Base-by-base conservation (phyloP, 2,113 vertebrate genomes). In the Felis chaus region DNA sequence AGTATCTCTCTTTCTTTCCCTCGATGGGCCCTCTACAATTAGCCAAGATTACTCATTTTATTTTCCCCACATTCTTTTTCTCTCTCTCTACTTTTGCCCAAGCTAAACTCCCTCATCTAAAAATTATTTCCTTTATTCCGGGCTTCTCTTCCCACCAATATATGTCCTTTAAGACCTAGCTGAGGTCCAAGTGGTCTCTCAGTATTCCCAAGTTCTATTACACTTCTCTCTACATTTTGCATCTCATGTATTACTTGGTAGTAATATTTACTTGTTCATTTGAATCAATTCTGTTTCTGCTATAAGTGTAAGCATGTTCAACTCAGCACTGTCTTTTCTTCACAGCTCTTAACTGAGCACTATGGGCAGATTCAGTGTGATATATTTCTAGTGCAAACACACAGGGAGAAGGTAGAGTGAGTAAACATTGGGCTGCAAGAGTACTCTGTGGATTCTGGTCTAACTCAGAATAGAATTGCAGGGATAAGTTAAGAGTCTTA, bases 1-100 rank as follows among this genome's bases (percentile, higher is more conserved):
- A 63, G 0, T 14, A n/a, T 16, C 12, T 65, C 29, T 11, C 27
- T 78, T 12, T 66, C 2, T 2, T 53, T 25, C 36, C 15, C 1
- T n/a, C 1, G 4, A n/a, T 10, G 36, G 21, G 15, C 7, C 8
- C 21, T 80, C 16, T 65, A 55, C 19, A 71, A 18, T 76, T 16
- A 92, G 11, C 41, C 50, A 85, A 7, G 18, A 76, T 92, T 31
- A 84, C 15, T 23, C 11, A 21, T 39, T 27, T 90, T 84, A 29
- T 63, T 90, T 85, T 45, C 18, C 9, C 36, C 2, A 84, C 0
- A 9, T 16, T 94, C 19, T 63, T 94, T 80, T 80, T 53, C 57
- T 33, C 33, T 19, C 19, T 89, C 18, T 91, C 19, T 91, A 57
- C 19, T 19, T 86, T 88, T 81, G 41, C 18, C 69, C 14, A 95